Evolutionary conservation across 1,140 invertebrate species (phyloP), one percentile per base, ranked within the genome.

Genomic region (Kradibia gibbosae): DNA sequence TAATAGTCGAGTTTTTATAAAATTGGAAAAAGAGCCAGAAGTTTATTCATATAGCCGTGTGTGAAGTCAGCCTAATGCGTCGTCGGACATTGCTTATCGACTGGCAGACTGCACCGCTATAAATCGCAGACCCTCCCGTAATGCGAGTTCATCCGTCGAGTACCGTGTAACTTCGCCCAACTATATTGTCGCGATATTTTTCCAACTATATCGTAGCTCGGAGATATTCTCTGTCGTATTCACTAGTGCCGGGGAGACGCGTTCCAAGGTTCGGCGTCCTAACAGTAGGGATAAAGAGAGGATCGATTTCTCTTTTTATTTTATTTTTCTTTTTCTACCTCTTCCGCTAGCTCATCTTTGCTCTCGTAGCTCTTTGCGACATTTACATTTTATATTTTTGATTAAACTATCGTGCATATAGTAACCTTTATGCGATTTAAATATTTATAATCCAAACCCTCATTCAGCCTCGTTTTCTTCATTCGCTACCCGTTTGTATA

Each of bases 1-100:
- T 74, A 53, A 67, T 75, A 80, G 20, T 60, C 45, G 70, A 53
- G 71, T 17, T 42, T 34, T 48, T 31, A 48, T 11, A 48, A 11
- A 4, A 50, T 17, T 28, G 31, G 31, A 50, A n/a, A 55, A 42
- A 36, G 3, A 48, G 1, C 13, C 3, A 45, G 11, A 36, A 15
- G 31, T 0, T 36, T 45, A 50, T 78, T 67, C 48, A 65, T 55
- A 62, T 83, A 84, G 74, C 57, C 80, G 82, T 83, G 82, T 83
- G 78, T 83, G 83, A 85, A 84, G 78, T 83, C 76, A 80, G 82
- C 82, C 85, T 87, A 87, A 86, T 83, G 83, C 83, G 73, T 84
- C 74, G 82, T 84, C 84, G 84, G 85, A 85, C 86, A 85, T 85
- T 87, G 84, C 85, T 87, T 87, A 87, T 87, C 86, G 86, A 87